Evolutionary conservation across 1,140 invertebrate species (phyloP), one percentile per base, ranked within the genome.

Genomic region (Varroa destructor): DNA sequence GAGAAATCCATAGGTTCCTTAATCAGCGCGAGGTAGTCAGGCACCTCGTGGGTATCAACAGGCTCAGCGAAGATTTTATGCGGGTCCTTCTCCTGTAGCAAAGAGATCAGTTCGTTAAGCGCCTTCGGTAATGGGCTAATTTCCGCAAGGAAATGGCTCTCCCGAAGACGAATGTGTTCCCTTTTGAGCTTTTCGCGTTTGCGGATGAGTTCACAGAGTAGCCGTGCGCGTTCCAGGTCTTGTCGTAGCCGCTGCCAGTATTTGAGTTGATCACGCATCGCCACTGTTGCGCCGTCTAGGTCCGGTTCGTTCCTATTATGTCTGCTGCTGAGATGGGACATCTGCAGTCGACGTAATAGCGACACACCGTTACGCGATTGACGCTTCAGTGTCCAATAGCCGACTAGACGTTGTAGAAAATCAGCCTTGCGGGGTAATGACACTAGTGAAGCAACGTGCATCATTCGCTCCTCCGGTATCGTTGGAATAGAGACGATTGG

Each of bases 291-390:
- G 42, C 76, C 74, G 73, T 75, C 73, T 51, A 72, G 25, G 70
- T 74, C 74, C 25, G 73, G 51, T 43, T 72, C 61, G 37, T 73
- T 55, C 40, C 40, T 51, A 14, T 71, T 74, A 14, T 78, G 75
- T 57, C 74, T 74, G 8, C 76, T 72, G 37, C 76, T 76, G 10
- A 79, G 74, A 75, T 83, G 79, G 43, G 81, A 78, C 75, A 86
- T 88, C 79, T 93, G 91, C 51, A 95, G 78, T 37, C 95, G 82
- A 72, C 94, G 80, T 42, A 99, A 79, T 43, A 99, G 81, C 0
- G 95, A 95, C 8, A 98, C 95, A 0, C 96, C 96, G 81, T 97
- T 97, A 64, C 95, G 80, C 72, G 89, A 89, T 78, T 95, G 91
- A n/a, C 95, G 74, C 79, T 97, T 98, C 1, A 97, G 81, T 1